Percentiles rank a stretch among this genome's conserved stretches.
Conservation (phyloP, 1,140 invertebrate genomes). For the Psilanteris sp. region DNA sequence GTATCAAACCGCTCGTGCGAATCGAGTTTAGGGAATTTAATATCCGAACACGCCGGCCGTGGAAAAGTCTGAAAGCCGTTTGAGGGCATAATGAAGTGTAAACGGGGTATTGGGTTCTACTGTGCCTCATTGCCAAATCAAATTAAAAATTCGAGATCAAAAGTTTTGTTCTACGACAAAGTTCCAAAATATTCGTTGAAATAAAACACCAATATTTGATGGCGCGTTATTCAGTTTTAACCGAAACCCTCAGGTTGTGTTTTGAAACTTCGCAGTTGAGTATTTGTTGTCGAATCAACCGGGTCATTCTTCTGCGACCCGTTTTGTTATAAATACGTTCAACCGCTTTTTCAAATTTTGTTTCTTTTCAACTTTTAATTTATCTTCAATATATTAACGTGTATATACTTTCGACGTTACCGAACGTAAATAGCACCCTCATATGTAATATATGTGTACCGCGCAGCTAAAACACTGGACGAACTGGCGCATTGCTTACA, state of each 20-base stretch:
- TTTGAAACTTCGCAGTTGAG: constrained; percentile 11
- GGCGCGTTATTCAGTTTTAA: constrained; percentile 11
- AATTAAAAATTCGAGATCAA: constrained; percentile 36
- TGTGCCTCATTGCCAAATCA: constrained; percentile 23
- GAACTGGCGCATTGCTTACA: too few species aligned
- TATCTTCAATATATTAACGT: too few species aligned
- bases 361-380: too few species aligned
- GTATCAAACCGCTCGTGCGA: too few species aligned
- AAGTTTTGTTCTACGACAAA: constrained; percentile 15
- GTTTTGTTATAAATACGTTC: too few species aligned
- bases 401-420: too few species aligned
- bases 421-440: too few species aligned
- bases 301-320: not conserved
- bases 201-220: constrained; percentile 18
- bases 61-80: constrained; percentile 56
- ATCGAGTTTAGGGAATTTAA: constrained; percentile 67
- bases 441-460: too few species aligned
- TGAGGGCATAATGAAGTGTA: constrained; percentile 63
- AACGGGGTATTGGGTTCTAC: constrained; percentile 61
- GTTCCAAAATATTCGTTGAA: constrained; percentile 35
- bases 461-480: too few species aligned
- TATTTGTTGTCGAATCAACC: constrained; percentile 2
- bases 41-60: constrained; percentile 50
- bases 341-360: too few species aligned
- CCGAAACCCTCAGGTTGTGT: not conserved